A percentile compares a stretch with the other conserved stretches of the same genome.
phyloP scores from a whole-genome alignment of 2,797 vertebrate genomes.

The Gadopsis bispinosus region DNA sequence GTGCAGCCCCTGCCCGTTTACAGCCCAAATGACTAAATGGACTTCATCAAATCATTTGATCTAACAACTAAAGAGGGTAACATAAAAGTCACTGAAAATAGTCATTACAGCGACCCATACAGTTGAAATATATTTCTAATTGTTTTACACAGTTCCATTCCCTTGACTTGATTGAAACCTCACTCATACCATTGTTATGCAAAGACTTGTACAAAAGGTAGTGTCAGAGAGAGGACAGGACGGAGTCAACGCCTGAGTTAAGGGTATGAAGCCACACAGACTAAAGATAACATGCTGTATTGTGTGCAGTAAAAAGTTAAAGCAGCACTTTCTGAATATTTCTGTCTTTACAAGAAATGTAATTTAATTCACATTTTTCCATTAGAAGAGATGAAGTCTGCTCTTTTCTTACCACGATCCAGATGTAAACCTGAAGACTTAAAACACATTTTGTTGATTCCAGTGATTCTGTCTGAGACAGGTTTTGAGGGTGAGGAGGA shows the following conservation, averaged over 20 bases:
- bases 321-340: not conserved
- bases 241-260: not conserved
- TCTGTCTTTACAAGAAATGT: not conserved
- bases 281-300: not conserved
- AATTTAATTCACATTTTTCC: not conserved
- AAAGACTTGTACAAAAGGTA: not conserved
- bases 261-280: not conserved
- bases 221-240: not conserved
- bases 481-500: not conserved
- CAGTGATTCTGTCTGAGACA: not conserved
- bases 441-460: constrained; percentile 1
- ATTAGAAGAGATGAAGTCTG: not conserved
- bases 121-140: not conserved
- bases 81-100: not conserved
- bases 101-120: not conserved
- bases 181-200: not conserved
- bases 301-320: not conserved
- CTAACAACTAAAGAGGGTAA: not conserved
- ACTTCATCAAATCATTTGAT: not conserved
- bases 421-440: constrained; percentile 5
- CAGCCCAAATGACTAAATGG: not conserved
- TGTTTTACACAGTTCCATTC: not conserved
- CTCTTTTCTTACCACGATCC: not conserved
- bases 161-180: not conserved
- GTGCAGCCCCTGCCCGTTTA: not conserved